A percentile compares a stretch with the other conserved stretches of the same genome.
Evolutionary conservation across 2,797 vertebrate genomes (phyloP).

Genomic region (Tamandua tetradactyla): DNA sequence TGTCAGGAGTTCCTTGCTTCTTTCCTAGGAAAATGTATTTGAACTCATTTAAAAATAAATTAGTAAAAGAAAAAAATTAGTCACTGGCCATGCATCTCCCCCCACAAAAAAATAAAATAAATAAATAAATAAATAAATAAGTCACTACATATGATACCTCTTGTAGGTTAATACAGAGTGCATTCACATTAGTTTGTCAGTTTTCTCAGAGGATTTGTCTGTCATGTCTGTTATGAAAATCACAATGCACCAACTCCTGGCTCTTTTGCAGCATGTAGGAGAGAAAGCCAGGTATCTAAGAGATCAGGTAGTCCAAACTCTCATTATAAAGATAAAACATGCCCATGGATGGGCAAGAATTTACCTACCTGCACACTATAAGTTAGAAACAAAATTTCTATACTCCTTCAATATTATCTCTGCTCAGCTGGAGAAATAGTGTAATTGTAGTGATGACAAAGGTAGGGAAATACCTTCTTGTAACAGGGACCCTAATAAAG

Average conservation of each 20-base stretch:
- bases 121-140: too few species aligned
- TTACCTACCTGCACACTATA: not conserved
- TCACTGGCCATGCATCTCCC: too few species aligned
- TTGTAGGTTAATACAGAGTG: slow-evolving; percentile 62
- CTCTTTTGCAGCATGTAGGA: slow-evolving; percentile 28
- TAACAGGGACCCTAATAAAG: not conserved
- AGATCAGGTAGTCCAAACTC: not conserved
- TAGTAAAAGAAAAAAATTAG: too few species aligned
- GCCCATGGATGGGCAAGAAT: not conserved
- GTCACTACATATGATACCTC: slow-evolving; percentile 58
- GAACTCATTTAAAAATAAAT: slow-evolving; percentile 72
- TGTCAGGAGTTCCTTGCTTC: slow-evolving; percentile 55
- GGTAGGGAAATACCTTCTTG: too few species aligned
- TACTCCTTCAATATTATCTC: not conserved
- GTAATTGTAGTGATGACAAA: not conserved
- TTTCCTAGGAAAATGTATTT: slow-evolving; percentile 61
- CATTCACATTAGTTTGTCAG: slow-evolving; percentile 66
- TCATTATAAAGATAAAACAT: not conserved
- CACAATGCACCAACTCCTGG: slow-evolving; percentile 54
- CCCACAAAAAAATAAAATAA: too few species aligned
- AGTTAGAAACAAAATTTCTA: not conserved
- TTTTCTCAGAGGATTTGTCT: slow-evolving; percentile 67
- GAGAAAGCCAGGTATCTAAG: not conserved
- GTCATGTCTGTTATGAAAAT: slow-evolving; percentile 56
- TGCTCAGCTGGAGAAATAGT: not conserved